These are phyloP conservation scores for Montipora foliosa DNA, from an alignment of 64 coral and sea anemone genomes.

Conservation along the genomic window DNA sequence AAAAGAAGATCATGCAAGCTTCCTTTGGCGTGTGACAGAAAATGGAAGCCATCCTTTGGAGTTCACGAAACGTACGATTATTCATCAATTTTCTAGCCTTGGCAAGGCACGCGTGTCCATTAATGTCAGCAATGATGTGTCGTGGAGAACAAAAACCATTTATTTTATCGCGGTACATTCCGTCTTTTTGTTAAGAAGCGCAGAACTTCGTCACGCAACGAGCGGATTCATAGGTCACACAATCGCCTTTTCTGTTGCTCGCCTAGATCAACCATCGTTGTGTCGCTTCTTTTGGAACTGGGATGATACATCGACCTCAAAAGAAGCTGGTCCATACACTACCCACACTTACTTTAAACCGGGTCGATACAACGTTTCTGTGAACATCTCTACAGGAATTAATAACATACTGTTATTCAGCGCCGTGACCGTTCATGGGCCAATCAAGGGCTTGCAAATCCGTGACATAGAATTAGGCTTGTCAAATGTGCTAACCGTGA, in stretches of 20 bases:
- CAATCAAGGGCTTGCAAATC: slow-evolving; percentile 41
- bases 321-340: slow-evolving; percentile 1
- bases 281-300: slow-evolving; percentile 67
- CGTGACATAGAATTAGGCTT: slow-evolving; percentile 4
- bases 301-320: slow-evolving; percentile 34
- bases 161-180: neutral
- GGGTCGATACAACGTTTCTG: slow-evolving; percentile 58
- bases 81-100: neutral
- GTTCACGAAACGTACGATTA: neutral
- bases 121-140: slow-evolving; percentile 21
- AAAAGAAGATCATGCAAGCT: neutral
- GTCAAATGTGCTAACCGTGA: neutral
- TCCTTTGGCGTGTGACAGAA: neutral
- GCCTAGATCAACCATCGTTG: neutral
- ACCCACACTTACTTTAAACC: slow-evolving; percentile 49
- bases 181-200: neutral
- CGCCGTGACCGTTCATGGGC: slow-evolving; percentile 38
- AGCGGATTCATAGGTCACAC: slow-evolving; percentile 10
- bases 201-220: neutral
- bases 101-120: neutral
- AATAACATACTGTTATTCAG: slow-evolving; percentile 31
- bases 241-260: neutral
- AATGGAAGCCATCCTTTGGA: neutral
- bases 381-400: slow-evolving; percentile 59
- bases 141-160: neutral